Base-by-base conservation (phyloP, 2,888 invertebrate species). In the Nomada flava region DNA sequence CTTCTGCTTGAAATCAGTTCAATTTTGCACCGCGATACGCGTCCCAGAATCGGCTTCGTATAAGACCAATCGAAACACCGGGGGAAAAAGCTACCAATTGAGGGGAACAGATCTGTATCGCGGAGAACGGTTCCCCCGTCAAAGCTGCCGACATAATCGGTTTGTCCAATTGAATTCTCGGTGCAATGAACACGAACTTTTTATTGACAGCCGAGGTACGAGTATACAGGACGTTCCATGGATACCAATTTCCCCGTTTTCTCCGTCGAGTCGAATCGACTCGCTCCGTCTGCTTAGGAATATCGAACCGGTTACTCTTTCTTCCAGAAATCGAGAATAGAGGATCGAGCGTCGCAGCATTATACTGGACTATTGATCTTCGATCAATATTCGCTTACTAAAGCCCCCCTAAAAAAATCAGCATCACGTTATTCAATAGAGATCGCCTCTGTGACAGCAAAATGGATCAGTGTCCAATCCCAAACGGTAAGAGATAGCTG, bases 161-260 rank as follows among this genome's bases (percentile, higher is more conserved):
- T 79, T 81, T 73, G 73, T 69, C 52, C 73, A 64, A 81, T 81
- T 69, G 73, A 79, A 73, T 81, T 68, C 42, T 47, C 29, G 20
- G 63, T 59, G 68, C 73, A 79, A 69, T 64, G 80, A 73, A 79
- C 64, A 63, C 80, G 47, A 81, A 63, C 59, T 73, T 73, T 73
- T 73, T 47, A 81, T 69, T 53, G 80, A 81, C 80, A 69, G 29
- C 29, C 44, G 52, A 15, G 47, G 29, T 50, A 36, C 78, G 52
- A 68, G 50, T 9, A 26, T 47, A 47, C 68, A 20, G 71, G 72
- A 67, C 79, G 18, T n/a, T 36, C 42, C 23, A 47, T 18, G n/a
- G 44, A 60, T 71, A 23, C 20, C n/a, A 3, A 57, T 23, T 10
- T 63, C 20, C 44, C 55, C 11, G 50, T n/a, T 52, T 44, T 2